A percentile compares a stretch with the other conserved stretches of the same genome.
Conservation (phyloP, 2,113 vertebrate genomes). For the Pyxicephalus adspersus region DNA sequence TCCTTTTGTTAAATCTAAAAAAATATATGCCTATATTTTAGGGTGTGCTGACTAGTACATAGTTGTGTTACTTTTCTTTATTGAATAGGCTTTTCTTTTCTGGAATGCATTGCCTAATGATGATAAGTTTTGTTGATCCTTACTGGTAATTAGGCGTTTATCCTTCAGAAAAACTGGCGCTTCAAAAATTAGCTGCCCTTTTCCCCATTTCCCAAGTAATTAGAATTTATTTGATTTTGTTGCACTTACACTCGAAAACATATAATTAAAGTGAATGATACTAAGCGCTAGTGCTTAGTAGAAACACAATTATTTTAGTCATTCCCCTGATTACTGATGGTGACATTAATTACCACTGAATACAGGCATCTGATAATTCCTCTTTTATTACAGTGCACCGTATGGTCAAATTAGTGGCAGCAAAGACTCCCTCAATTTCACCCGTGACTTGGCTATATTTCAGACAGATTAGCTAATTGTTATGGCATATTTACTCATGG, state of each 20-base stretch:
- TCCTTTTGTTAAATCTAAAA: too few species aligned
- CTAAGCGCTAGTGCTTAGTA: conserved; percentile 37
- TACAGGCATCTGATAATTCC: conserved; percentile 49
- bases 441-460: conserved; percentile 29
- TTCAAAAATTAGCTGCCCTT: conserved; percentile 34
- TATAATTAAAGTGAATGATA: conserved; percentile 54
- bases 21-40: too few species aligned
- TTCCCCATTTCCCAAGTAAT: conserved; percentile 50
- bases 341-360: conserved; percentile 56
- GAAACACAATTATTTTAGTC: conserved; percentile 49
- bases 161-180: conserved; percentile 32
- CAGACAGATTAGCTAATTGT: conserved; percentile 32
- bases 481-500: conserved; percentile 1
- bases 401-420: conserved; percentile 36
- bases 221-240: conserved; percentile 54
- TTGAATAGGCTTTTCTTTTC: neutral
- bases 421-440: conserved; percentile 18
- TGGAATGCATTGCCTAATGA: conserved; percentile 34
- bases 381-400: conserved; percentile 4
- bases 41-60: neutral
- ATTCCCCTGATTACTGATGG: conserved; percentile 43
- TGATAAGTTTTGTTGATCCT: conserved; percentile 48
- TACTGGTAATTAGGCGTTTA: conserved; percentile 39
- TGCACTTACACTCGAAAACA: conserved; percentile 37
- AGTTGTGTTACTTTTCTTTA: conserved; percentile 2